phyloP scores from a whole-genome alignment of 2,113 vertebrate species.

The Morone chrysops region DNA sequence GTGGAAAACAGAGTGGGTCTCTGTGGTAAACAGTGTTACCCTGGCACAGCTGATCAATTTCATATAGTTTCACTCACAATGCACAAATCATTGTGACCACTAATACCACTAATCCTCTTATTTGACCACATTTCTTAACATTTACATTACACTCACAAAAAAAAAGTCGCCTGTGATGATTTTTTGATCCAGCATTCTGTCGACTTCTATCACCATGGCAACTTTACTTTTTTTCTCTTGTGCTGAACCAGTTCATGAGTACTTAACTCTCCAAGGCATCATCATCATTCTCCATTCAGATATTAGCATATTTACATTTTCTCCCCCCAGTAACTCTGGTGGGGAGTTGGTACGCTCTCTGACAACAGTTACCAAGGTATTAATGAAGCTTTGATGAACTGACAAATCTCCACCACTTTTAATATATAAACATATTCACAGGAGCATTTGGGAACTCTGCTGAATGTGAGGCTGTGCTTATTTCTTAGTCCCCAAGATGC shows the following conservation, averaged over 20 bases:
- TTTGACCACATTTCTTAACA: constrained; percentile 10
- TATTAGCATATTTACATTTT: constrained; percentile 55
- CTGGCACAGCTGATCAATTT: neutral
- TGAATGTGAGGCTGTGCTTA: constrained; percentile 31
- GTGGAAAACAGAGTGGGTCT: constrained; percentile 13
- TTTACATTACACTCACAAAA: neutral
- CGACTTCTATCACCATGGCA: constrained; percentile 34
- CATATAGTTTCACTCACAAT: constrained; percentile 7
- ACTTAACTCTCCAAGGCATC: constrained; percentile 40
- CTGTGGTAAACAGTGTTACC: neutral
- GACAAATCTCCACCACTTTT: constrained; percentile 53
- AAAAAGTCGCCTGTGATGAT: neutral
- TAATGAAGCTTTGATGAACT: constrained; percentile 68
- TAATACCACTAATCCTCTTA: constrained; percentile 5
- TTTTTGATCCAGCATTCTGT: constrained; percentile 10
- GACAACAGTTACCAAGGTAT: constrained; percentile 46
- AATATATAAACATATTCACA: constrained; percentile 64
- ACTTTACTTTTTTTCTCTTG: constrained; percentile 6
- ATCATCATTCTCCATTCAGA: constrained; percentile 45
- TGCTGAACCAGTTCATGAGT: constrained; percentile 14
- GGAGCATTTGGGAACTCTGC: constrained; percentile 19
- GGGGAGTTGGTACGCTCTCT: constrained; percentile 13
- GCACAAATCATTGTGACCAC: neutral
- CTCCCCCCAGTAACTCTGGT: constrained; percentile 20
- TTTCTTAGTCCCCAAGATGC: constrained; percentile 48